Evolutionary conservation across 2,797 vertebrate species (phyloP).

Genomic region (Phoxinus dragarum): DNA sequence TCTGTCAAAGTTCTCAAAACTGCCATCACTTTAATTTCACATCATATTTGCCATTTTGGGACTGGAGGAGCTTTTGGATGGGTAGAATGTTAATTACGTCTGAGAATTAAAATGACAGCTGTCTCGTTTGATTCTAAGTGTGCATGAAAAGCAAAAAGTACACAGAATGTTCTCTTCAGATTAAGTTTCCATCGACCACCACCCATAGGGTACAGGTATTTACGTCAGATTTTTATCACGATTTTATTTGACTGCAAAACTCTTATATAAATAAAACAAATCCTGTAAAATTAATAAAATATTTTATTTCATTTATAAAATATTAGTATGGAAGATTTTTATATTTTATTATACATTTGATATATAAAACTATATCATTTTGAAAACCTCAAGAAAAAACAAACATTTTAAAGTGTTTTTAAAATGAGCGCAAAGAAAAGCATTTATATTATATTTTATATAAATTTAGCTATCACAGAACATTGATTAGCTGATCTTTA

Average conservation of each 20-base stretch:
- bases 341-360: too few species aligned
- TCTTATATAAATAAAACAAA: neutral
- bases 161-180: conserved; percentile 24
- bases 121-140: conserved; percentile 46
- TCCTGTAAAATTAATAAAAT: neutral
- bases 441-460: too few species aligned
- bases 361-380: too few species aligned
- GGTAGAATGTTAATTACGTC: conserved; percentile 16
- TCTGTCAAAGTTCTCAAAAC: conserved; percentile 41
- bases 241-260: neutral
- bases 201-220: neutral
- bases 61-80: conserved; percentile 3
- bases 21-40: conserved; percentile 49
- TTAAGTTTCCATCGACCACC: conserved; percentile 1
- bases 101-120: conserved; percentile 55
- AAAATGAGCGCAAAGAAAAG: neutral
- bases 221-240: too few species aligned
- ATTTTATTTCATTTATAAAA: neutral
- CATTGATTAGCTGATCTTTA: neutral
- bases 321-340: too few species aligned
- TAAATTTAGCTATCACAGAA: neutral
- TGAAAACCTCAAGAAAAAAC: neutral
- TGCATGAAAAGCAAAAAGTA: conserved; percentile 40
- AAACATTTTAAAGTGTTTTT: neutral
- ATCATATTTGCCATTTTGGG: conserved; percentile 41